phyloP scores from a whole-genome alignment of 1,140 invertebrate species.

The Drosophila subpulchrella region DNA sequence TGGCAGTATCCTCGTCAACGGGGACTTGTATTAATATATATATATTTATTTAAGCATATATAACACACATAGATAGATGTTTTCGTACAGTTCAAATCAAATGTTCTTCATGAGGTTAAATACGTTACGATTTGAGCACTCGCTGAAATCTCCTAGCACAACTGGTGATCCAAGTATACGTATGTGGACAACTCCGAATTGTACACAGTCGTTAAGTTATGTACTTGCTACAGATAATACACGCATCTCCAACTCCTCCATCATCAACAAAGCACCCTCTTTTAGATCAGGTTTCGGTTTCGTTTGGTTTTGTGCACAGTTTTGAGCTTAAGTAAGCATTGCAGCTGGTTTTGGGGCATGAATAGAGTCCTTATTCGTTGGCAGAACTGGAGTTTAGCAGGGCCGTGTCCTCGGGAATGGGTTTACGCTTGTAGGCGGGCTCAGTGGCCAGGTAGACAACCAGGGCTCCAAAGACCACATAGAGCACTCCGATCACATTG shows the following conservation, averaged over 20 bases:
- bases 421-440: slow-evolving; percentile 89
- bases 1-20: background rate
- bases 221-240: slow-evolving; percentile 43
- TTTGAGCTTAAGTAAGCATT: slow-evolving; percentile 48
- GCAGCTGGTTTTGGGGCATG: slow-evolving; percentile 31
- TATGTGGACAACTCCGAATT: slow-evolving; percentile 24
- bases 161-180: slow-evolving; percentile 30
- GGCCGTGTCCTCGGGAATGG: slow-evolving; percentile 91
- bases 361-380: slow-evolving; percentile 44
- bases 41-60: slow-evolving; percentile 49
- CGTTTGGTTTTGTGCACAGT: slow-evolving; percentile 71
- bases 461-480: slow-evolving; percentile 89
- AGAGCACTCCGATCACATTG: slow-evolving; percentile 91
- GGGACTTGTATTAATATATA: slow-evolving; percentile 27
- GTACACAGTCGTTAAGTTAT: slow-evolving; percentile 43
- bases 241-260: slow-evolving; percentile 15
- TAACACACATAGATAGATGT: slow-evolving; percentile 51
- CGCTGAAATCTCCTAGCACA: slow-evolving; percentile 37
- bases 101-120: slow-evolving; percentile 52
- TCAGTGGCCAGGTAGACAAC: slow-evolving; percentile 91
- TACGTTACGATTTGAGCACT: slow-evolving; percentile 59
- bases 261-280: slow-evolving; percentile 31
- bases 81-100: slow-evolving; percentile 60
- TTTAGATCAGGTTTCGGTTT: slow-evolving; percentile 42
- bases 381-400: slow-evolving; percentile 84